Conservation (phyloP, 2,113 vertebrate species). For the Edolisoma coerulescens region DNA sequence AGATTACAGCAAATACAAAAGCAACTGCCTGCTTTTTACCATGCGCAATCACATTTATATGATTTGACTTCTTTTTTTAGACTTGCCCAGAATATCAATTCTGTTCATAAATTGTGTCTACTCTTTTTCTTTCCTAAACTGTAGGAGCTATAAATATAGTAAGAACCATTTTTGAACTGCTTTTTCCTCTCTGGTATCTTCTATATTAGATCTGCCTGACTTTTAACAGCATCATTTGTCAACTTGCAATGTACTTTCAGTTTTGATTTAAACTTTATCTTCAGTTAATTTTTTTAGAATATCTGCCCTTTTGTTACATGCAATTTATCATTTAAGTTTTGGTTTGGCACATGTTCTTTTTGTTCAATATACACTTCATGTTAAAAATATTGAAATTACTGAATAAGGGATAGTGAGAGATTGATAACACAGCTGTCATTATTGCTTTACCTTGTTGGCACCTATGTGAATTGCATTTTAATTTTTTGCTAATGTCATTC, state of each 20-base stretch:
- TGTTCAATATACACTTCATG: background rate
- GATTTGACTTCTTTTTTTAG: conserved; percentile 33
- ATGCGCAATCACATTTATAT: conserved; percentile 3
- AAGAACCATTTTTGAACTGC: background rate
- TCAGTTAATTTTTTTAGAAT: conserved; percentile 1
- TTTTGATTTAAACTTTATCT: conserved; percentile 5
- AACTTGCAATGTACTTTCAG: background rate
- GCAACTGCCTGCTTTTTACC: background rate
- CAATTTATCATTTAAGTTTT: background rate
- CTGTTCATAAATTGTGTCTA: conserved; percentile 17
- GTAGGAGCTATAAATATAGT: background rate
- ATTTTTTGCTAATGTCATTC: background rate
- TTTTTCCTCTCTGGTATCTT: background rate
- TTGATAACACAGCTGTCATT: background rate
- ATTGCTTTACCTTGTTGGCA: background rate
- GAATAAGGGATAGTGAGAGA: background rate
- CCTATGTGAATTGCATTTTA: background rate
- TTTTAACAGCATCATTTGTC: background rate
- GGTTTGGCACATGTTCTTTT: background rate
- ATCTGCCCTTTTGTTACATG: background rate
- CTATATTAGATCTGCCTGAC: background rate
- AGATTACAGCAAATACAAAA: background rate
- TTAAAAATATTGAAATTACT: background rate
- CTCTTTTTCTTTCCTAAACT: background rate
- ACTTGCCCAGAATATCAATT: conserved; percentile 38